phyloP scores from a whole-genome alignment of 2,888 invertebrate species.

The Pachycephus smyrnensis region DNA sequence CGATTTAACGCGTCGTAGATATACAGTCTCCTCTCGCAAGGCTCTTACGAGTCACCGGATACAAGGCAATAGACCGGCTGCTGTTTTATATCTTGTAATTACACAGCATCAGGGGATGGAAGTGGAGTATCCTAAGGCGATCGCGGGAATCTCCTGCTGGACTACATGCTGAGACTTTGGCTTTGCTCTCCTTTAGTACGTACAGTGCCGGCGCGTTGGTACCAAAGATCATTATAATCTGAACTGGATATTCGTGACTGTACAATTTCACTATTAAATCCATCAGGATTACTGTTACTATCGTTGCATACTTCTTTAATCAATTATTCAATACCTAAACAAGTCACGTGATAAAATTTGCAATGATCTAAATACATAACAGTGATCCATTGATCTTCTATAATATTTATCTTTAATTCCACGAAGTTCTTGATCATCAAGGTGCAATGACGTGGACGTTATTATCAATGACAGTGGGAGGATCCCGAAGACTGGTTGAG shows the following conservation, averaged over 20 bases:
- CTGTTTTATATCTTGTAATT: conserved; percentile 38
- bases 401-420: neutral
- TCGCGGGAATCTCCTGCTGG: neutral
- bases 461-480: neutral
- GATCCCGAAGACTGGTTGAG: neutral
- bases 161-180: neutral
- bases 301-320: neutral
- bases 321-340: neutral
- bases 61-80: conserved; percentile 23
- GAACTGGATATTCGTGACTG: neutral
- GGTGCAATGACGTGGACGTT: neutral
- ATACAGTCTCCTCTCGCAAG: conserved; percentile 8
- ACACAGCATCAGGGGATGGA: conserved; percentile 18
- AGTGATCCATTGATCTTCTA: neutral
- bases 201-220: neutral
- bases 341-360: neutral
- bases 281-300: neutral
- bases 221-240: neutral
- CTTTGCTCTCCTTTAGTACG: neutral
- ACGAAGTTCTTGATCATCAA: neutral
- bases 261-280: neutral
- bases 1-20: conserved; percentile 7
- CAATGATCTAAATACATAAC: neutral
- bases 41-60: neutral
- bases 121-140: neutral